A percentile compares a stretch with the other conserved stretches of the same genome.
Conservation (phyloP, 2,113 vertebrate genomes). For the Daboia siamensis region DNA sequence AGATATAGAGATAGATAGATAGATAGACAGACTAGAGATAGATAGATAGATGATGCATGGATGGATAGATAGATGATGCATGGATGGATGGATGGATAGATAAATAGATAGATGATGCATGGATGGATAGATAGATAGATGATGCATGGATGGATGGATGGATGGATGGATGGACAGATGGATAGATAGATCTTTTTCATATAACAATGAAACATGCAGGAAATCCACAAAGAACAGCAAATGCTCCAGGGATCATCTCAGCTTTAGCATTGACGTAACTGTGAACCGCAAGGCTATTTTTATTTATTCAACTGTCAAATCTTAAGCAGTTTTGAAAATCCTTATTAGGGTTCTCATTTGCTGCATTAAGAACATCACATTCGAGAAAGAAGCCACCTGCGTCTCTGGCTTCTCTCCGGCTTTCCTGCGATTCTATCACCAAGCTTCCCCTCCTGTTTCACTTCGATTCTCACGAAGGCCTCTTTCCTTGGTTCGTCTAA, state of each 20-base stretch:
- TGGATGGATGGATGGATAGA: too few species aligned
- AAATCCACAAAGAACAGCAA: not conserved
- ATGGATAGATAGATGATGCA: too few species aligned
- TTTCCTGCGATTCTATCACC: slow-evolving; percentile 46
- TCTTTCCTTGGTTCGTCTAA: slow-evolving; percentile 29
- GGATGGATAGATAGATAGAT: too few species aligned
- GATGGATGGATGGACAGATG: too few species aligned
- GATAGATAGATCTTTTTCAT: slow-evolving; percentile 5
- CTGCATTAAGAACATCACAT: slow-evolving; percentile 28
- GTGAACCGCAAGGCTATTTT: slow-evolving; percentile 57
- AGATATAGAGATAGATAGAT: not conserved
- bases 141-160: too few species aligned
- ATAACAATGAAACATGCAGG: slow-evolving; percentile 18
- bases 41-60: too few species aligned
- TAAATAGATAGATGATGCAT: too few species aligned
- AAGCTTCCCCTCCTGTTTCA: slow-evolving; percentile 47
- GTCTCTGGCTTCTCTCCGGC: slow-evolving; percentile 46
- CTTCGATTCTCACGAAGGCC: not conserved
- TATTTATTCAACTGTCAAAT: slow-evolving; percentile 37
- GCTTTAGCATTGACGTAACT: not conserved
- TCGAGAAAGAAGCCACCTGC: slow-evolving; percentile 51
- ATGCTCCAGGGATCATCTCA: not conserved
- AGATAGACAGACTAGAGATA: too few species aligned
- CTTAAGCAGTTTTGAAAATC: slow-evolving; percentile 14
- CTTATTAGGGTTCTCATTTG: slow-evolving; percentile 46